Evolutionary conservation across 2,113 vertebrate genomes (phyloP), one percentile per base, ranked within the genome.

Genomic region (Cavia porcellus): DNA sequence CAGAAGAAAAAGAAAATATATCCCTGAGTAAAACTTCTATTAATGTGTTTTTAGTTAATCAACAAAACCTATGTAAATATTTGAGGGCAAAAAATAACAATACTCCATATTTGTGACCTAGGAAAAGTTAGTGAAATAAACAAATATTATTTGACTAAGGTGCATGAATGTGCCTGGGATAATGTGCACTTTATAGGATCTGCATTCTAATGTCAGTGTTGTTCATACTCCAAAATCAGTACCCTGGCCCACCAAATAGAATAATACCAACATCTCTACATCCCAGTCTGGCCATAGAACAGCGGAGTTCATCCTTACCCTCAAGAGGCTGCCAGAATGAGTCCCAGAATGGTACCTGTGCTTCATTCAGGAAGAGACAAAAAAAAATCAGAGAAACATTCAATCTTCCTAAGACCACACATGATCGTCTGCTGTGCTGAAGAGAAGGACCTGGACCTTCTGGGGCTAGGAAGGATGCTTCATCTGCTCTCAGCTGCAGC

Each of bases 1-100:
- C 19, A 68, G 90, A 93, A 86, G 90, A 66, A 75, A 93, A 95
- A 81, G 50, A 62, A 92, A 92, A 75, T 57, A 5, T 55, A 92
- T 85, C 47, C 66, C 84, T 84, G 9, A 62, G 72, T 72, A 62
- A 87, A 57, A 82, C 86, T 74, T 75, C 57, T 68, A 45, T 75
- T 86, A 84, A 84, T 94, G 22, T 83, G 62, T 77, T 80, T 87
- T 86, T 70, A 90, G 86, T 52, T 10, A 80, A 59, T 91, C 70
- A 89, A 50, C 19, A 47, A 52, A 88, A 47, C 5, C 13, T 50
- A n/a, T 57, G 22, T 4, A 87, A 85, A 62, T 75, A 95, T 45
- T 92, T 79, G 30, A n/a, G 38, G 38, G 52, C 35, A 92, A 64
- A 81, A 81, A 62, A 77, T 45, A 77, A 57, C 1, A n/a, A 45